Percentiles rank a stretch among this genome's conserved stretches.
Conservation (phyloP, 2,113 vertebrate genomes). For the Periophthalmodon schlosseri region DNA sequence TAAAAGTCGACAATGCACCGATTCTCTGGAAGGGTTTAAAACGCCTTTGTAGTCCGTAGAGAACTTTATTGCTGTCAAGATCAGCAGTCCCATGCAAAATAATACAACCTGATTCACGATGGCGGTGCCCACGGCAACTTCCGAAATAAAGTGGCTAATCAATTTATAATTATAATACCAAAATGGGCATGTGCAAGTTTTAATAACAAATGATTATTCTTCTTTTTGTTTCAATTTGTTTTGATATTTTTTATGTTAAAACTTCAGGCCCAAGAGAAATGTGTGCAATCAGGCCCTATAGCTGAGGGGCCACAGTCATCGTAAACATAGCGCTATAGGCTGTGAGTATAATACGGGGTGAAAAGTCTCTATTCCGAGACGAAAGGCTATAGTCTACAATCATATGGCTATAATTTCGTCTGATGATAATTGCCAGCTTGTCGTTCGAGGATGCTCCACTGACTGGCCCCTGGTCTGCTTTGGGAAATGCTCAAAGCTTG, state of each 20-base stretch:
- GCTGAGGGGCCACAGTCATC: background rate
- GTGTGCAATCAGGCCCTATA: background rate
- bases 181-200: background rate
- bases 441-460: constrained; percentile 47
- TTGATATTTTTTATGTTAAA: background rate
- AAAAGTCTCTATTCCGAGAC: constrained; percentile 14
- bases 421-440: constrained; percentile 73
- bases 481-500: constrained; percentile 15
- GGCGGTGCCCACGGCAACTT: too few relatives aligned
- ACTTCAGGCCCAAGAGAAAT: background rate
- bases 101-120: too few relatives aligned
- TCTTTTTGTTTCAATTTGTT: background rate
- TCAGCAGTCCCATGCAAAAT: too few relatives aligned
- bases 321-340: constrained; percentile 1
- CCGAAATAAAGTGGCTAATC: too few relatives aligned
- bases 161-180: too few relatives aligned
- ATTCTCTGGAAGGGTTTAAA: too few relatives aligned
- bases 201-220: background rate
- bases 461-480: constrained; percentile 29
- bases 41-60: too few relatives aligned
- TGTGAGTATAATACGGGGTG: constrained; percentile 10
- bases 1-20: too few relatives aligned
- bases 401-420: constrained; percentile 70
- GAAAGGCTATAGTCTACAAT: constrained; percentile 68
- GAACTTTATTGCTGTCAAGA: too few relatives aligned